Percentiles rank a stretch among this genome's conserved stretches.
Evolutionary conservation across 2,888 invertebrate species (phyloP).

Genomic region (Tetanocera ferruginea): DNA sequence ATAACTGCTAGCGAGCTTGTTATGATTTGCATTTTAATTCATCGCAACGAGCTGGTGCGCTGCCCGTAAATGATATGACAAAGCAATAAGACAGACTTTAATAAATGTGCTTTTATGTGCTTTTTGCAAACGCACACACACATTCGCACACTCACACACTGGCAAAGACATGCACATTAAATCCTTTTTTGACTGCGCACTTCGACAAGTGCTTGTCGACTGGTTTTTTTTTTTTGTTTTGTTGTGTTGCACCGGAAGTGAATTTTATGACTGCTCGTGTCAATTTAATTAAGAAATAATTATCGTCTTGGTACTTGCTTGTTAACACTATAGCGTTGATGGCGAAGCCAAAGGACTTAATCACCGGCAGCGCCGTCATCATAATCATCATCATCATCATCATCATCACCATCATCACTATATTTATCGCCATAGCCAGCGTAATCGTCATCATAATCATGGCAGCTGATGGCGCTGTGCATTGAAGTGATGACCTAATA

Average conservation of each 20-base stretch:
- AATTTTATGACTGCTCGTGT: constrained; percentile 3
- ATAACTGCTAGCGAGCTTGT: neutral
- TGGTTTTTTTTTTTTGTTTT: too few relatives aligned
- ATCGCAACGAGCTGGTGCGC: neutral
- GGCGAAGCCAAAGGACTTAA: neutral
- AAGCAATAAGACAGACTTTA: neutral
- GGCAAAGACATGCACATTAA: neutral
- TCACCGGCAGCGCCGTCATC: neutral
- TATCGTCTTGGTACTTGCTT: constrained; percentile 11
- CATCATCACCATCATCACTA: neutral
- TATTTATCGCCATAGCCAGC: neutral
- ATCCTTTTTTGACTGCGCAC: neutral
- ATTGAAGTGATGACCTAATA: constrained; percentile 15
- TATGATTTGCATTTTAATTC: neutral
- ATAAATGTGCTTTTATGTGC: neutral
- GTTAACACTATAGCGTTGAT: neutral
- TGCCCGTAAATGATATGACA: neutral
- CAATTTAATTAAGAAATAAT: constrained; percentile 25
- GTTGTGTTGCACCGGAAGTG: constrained; percentile 1
- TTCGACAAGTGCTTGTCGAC: neutral
- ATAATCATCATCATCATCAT: neutral
- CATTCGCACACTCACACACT: neutral
- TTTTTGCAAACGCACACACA: neutral
- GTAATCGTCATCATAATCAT: neutral
- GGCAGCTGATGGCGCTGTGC: neutral